These are phyloP conservation scores for Cheilosia pagana DNA, from an alignment of 2,888 invertebrate species.

Conservation along the genomic window DNA sequence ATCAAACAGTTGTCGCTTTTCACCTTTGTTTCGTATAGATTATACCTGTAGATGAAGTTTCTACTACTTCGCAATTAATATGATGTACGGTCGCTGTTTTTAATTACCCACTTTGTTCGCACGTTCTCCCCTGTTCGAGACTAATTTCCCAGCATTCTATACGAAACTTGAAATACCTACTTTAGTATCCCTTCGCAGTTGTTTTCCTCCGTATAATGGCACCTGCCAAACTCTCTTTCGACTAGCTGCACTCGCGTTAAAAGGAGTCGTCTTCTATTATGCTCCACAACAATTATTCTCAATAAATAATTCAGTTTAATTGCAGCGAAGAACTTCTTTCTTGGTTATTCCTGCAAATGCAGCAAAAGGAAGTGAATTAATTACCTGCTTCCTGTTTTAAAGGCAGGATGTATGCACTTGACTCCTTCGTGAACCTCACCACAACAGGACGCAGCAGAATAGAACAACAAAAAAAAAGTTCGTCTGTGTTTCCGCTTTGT, in stretches of 20 bases:
- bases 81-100: neutral
- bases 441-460: slow-evolving; percentile 1
- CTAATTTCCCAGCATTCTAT: neutral
- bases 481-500: slow-evolving; percentile 16
- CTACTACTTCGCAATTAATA: slow-evolving; percentile 8
- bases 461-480: neutral
- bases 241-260: neutral
- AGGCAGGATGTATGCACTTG: slow-evolving; percentile 39
- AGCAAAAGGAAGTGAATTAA: slow-evolving; percentile 50
- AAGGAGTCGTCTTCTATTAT: slow-evolving; percentile 11
- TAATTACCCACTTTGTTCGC: slow-evolving; percentile 16
- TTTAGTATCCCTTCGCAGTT: neutral
- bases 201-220: neutral
- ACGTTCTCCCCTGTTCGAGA: neutral
- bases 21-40: neutral
- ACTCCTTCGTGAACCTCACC: slow-evolving; percentile 37
- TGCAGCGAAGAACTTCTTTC: slow-evolving; percentile 35
- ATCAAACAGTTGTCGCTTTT: too few relatives aligned
- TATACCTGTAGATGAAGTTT: neutral
- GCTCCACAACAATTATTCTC: slow-evolving; percentile 53
- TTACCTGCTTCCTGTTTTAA: slow-evolving; percentile 53
- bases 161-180: neutral
- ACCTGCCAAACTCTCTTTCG: neutral
- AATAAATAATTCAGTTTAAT: slow-evolving; percentile 68
- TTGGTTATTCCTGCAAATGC: slow-evolving; percentile 30